Base-by-base conservation (phyloP, 2,888 invertebrate genomes). In the Hirtodrosophila alboralis region DNA sequence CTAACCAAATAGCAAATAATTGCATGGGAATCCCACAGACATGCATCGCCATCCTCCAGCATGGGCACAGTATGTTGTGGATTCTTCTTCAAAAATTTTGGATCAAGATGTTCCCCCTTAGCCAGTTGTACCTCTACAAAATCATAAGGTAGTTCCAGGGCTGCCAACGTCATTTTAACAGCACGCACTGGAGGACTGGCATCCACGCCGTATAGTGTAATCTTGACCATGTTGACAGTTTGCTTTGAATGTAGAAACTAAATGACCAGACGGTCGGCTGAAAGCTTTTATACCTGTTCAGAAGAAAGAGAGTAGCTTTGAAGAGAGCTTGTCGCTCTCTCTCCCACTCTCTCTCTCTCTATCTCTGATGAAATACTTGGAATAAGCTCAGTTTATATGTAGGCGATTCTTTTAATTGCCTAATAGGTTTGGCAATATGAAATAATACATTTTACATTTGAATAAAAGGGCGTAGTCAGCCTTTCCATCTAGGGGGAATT, bases 1-100 rank as follows among this genome's bases (percentile, higher is more conserved):
- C 75, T 63, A 12, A 86, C 84, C 54, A 90, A 62, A 37, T 89
- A 90, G 0, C 81, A 60, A 12, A 65, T 75, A 30, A 90, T 90
- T 4, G 90, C 89, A 49, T 89, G 90, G 3, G 90, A 89, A 23
- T 90, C 90, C 76, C 76, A 80, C 16, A 90, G 68, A 2, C 38
- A 59, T 2, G 66, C 60, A 0, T 77, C 88, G 30, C 75, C 68
- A 57, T 90, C 90, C 7, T 87, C 87, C 33, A 90, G 48, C 7
- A 79, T 58, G 7, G 90, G 90, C 6, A 90, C 76, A 1, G 88
- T 88, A 23, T 86, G 87, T 45, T 87, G 86, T 0, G 87, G 90
- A 71, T 90, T 90, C 58, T 85, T 90, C 40, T 86, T 68, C 1
- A 83, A 13, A 23, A 57, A 86, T 9, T 74, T 77, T 21, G 58